Evolutionary conservation across 2,113 vertebrate genomes (phyloP), one percentile per base, ranked within the genome.

Genomic region (Pithys albifrons): DNA sequence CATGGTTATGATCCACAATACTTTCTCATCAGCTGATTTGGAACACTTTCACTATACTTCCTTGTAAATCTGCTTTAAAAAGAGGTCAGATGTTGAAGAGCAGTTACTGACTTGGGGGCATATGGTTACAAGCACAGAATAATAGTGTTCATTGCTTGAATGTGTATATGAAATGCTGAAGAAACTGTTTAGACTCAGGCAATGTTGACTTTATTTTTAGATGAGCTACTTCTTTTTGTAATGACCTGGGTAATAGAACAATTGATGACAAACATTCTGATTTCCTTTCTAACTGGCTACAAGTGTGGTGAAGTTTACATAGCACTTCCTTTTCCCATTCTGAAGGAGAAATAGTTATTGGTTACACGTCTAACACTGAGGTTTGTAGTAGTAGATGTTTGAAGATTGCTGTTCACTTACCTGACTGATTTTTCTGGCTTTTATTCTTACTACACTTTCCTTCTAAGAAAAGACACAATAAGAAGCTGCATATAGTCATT

Each of bases 191-290:
- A 76, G 94, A 71, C 35, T 89, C 31, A 41, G 66, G 46, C 57
- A 91, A 41, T 94, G 96, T 87, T 86, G 95, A 88, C 92, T 93
- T 87, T 85, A 67, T 82, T 90, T 96, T 95, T 89, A 65, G 55
- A 85, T 82, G 73, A 85, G 61, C 69, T 74, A 55, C 64, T 95
- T 55, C 29, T 72, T 94, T 89, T 91, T 86, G 69, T 95, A 58
- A 93, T 9, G 15, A 58, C 57, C 24, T 70, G 59, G 57, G 54
- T 90, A 74, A 90, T 37, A 89, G 66, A 80, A 82, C 71, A 88
- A 94, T 91, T 84, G 88, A 89, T 46, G n/a, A 51, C 49, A 88
- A 93, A 88, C 46, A 62, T 91, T 89, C 37, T 39, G 27, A 2
- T 92, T 96, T 66, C 70, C 52, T 73, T 88, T 37, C 69, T 87